Conservation (phyloP, 2,113 vertebrate species). For the Lagopus muta region DNA sequence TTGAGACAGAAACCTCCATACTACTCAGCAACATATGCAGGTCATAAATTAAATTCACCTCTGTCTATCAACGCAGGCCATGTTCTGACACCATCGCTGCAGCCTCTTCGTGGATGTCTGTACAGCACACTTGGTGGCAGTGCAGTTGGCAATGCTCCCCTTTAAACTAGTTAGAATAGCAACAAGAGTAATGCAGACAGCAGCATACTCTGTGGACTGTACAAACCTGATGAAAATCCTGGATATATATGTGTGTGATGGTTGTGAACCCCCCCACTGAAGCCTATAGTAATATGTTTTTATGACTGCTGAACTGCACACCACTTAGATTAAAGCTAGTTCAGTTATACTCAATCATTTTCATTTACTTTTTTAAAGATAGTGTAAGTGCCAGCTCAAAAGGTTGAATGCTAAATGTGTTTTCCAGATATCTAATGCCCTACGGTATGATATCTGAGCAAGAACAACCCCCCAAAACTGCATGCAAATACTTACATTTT, state of each 20-base stretch:
- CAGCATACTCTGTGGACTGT: neutral
- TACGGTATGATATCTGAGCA: neutral
- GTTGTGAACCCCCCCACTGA: neutral
- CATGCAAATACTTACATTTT: neutral
- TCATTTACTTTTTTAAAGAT: neutral
- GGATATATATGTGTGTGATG: rapidly evolving
- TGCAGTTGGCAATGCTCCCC: neutral
- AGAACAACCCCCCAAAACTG: neutral
- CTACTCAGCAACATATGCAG: neutral
- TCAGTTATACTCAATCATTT: neutral
- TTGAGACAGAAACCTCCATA: neutral
- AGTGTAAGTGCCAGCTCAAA: neutral
- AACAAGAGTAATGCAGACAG: neutral
- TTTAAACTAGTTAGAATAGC: neutral
- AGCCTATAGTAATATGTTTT: neutral
- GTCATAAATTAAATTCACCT: neutral
- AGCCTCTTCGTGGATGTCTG: neutral
- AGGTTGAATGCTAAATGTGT: neutral
- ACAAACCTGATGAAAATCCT: neutral
- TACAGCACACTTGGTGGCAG: neutral
- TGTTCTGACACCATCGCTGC: neutral
- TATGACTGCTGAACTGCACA: neutral
- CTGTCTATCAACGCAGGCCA: neutral
- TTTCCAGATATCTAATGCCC: neutral
- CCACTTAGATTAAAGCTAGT: neutral